Conservation (phyloP, 1,140 invertebrate genomes). For the Aricia agestis region DNA sequence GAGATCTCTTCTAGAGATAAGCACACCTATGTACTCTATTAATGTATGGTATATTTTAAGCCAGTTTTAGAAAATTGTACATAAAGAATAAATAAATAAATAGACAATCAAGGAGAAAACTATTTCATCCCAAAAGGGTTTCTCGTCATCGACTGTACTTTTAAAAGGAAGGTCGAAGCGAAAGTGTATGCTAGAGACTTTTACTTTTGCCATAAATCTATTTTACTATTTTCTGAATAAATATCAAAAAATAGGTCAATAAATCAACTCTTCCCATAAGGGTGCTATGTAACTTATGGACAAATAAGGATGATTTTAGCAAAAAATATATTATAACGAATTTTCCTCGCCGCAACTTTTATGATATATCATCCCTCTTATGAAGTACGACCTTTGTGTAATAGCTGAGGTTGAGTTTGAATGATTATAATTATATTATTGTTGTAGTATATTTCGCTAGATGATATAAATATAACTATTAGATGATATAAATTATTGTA, state of each 20-base stretch:
- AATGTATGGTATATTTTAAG: no score
- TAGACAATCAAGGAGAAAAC: no score
- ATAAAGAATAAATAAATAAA: no score
- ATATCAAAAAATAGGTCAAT: slow-evolving; percentile 3
- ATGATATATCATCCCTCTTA: neutral
- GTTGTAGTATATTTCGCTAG: neutral
- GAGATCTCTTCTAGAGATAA: no score
- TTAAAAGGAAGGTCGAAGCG: neutral
- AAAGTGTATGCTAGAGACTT: neutral
- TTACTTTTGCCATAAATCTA: neutral
- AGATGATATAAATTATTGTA: no score
- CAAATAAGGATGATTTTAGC: slow-evolving; percentile 3
- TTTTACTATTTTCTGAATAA: slow-evolving; percentile 1
- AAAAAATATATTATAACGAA: slow-evolving; percentile 4
- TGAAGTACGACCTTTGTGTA: no score
- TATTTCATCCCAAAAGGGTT: neutral
- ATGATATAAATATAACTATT: no score
- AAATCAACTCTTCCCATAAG: neutral
- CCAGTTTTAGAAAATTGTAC: no score
- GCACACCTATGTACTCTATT: no score
- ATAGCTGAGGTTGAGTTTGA: neutral
- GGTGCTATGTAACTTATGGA: slow-evolving; percentile 1
- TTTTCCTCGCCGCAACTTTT: neutral
- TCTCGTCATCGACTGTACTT: neutral
- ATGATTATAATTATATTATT: neutral